phyloP scores from a whole-genome alignment of 1,140 invertebrate species.

The Ips nitidus region DNA sequence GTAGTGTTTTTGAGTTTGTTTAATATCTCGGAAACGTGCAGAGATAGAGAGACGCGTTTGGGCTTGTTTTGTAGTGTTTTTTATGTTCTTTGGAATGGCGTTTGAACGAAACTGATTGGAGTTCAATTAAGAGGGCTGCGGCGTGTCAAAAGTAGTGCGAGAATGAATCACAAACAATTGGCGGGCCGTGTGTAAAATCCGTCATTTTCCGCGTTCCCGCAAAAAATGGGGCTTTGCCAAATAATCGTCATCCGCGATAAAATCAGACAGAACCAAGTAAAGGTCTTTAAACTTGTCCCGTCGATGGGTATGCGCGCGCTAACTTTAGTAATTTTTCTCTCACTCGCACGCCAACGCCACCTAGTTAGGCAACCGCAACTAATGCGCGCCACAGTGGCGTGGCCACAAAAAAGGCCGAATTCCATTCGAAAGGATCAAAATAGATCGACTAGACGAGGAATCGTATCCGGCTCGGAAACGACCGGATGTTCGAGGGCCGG shows the following conservation, averaged over 20 bases:
- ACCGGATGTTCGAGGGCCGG: slow-evolving; percentile 2
- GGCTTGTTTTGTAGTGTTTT: too few relatives aligned
- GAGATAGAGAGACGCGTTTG: too few relatives aligned
- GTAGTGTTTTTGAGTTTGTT: too few relatives aligned
- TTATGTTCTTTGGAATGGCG: too few relatives aligned
- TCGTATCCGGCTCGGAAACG: not conserved
- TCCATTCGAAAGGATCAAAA: not conserved
- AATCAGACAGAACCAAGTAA: not conserved
- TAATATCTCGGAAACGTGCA: too few relatives aligned
- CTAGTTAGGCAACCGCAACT: not conserved
- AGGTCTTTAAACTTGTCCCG: not conserved
- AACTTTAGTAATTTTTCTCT: not conserved
- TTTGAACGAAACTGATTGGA: too few relatives aligned
- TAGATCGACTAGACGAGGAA: not conserved
- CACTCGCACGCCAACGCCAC: not conserved
- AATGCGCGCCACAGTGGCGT: not conserved
- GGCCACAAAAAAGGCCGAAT: not conserved
- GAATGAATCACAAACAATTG: not conserved
- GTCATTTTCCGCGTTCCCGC: not conserved
- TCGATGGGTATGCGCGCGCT: not conserved
- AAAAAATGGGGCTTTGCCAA: not conserved
- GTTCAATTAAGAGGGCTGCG: too few relatives aligned
- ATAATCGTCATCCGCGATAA: slow-evolving; percentile 1
- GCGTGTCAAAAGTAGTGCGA: too few relatives aligned
- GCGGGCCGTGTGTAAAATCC: not conserved